These are phyloP conservation scores for Bemisia tabaci DNA, from an alignment of 1,140 invertebrate genomes.

Conservation along the genomic window DNA sequence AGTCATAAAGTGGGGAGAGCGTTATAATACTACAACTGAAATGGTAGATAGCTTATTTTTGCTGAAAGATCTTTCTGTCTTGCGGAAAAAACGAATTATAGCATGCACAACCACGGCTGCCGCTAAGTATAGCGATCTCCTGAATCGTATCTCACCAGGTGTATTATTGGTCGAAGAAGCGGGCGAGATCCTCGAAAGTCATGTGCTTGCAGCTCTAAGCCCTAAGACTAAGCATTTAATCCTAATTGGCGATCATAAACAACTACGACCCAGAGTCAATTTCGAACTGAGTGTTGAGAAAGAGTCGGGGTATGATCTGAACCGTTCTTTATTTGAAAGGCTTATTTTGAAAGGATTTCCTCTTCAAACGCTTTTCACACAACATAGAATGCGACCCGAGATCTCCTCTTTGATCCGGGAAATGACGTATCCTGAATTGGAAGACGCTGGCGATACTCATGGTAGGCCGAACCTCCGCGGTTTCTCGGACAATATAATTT, in stretches of 20 bases:
- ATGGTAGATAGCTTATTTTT: background rate
- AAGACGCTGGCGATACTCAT: too few relatives aligned
- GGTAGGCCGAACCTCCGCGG: conserved; percentile 36
- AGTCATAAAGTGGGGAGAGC: background rate
- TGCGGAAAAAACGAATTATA: background rate
- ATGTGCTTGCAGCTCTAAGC: conserved; percentile 54
- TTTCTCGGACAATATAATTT: conserved; percentile 40
- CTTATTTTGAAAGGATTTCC: conserved; percentile 42
- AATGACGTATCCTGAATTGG: conserved; percentile 41
- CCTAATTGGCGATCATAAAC: conserved; percentile 67
- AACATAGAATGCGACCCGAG: conserved; percentile 51
- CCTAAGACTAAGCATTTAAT: conserved; percentile 59
- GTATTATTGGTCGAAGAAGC: conserved; percentile 59
- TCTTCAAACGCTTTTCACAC: conserved; percentile 36
- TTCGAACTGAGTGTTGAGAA: conserved; percentile 38
- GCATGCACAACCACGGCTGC: background rate
- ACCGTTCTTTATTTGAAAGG: conserved; percentile 59
- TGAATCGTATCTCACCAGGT: background rate
- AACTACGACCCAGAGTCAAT: conserved; percentile 40
- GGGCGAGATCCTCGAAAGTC: conserved; percentile 64
- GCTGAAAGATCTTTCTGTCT: background rate
- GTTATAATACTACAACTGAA: background rate
- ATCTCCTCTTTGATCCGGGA: conserved; percentile 40
- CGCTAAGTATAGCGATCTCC: background rate
- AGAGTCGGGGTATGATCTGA: conserved; percentile 41